Evolutionary conservation across 2,888 invertebrate species (phyloP).

Genomic region (Pollenia labialis): DNA sequence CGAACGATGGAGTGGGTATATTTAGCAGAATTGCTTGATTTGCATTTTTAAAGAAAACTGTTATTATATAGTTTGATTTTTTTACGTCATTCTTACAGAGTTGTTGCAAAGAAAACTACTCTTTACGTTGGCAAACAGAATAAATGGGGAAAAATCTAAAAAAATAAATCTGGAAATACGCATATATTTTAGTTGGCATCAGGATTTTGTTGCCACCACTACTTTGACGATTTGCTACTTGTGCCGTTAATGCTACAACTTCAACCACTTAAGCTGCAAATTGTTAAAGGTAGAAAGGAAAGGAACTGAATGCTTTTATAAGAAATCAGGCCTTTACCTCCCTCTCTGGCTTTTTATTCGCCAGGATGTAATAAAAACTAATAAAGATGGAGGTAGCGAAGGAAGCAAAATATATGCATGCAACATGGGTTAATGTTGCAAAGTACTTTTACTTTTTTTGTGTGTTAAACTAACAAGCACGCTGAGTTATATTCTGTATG

Average conservation of each 20-base stretch:
- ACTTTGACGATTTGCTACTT: slow-evolving; percentile 16
- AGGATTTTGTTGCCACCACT: slow-evolving; percentile 12
- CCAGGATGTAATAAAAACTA: slow-evolving; percentile 19
- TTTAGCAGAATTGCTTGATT: slow-evolving; percentile 67
- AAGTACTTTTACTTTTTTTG: slow-evolving; percentile 48
- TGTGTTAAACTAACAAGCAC: slow-evolving; percentile 57
- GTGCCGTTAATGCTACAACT: slow-evolving; percentile 47
- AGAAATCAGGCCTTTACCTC: slow-evolving; percentile 20
- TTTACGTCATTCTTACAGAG: slow-evolving; percentile 60
- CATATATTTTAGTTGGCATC: slow-evolving; percentile 9
- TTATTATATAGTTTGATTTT: slow-evolving; percentile 57
- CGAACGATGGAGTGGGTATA: not conserved
- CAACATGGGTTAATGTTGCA: slow-evolving; percentile 55
- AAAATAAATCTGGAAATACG: not conserved
- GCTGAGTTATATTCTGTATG: slow-evolving; percentile 24
- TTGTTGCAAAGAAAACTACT: slow-evolving; percentile 29
- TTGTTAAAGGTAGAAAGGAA: slow-evolving; percentile 54
- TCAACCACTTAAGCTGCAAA: slow-evolving; percentile 59
- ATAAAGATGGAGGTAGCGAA: not conserved
- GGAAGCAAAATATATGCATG: slow-evolving; percentile 56
- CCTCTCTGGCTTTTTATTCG: not conserved
- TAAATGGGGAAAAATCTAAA: slow-evolving; percentile 14
- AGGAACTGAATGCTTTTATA: not conserved
- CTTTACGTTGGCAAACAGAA: not conserved
- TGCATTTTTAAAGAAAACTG: slow-evolving; percentile 62